Evolutionary conservation across 2,113 vertebrate species (phyloP).

Genomic region (Embiotoca jacksoni): DNA sequence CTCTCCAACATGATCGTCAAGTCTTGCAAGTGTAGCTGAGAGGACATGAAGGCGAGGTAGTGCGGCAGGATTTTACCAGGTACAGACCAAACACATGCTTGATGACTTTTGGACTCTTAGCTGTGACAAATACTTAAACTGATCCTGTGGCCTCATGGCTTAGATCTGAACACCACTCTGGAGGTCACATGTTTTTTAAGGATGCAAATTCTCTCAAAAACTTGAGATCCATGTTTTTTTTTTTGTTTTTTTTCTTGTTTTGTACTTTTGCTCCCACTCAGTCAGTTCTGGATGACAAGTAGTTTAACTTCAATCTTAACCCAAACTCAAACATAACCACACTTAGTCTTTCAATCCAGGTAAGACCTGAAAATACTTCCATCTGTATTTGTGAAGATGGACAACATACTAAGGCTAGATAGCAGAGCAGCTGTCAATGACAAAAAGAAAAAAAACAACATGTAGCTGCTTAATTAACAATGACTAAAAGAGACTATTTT

Average conservation of each 20-base stretch:
- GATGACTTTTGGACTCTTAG: slow-evolving; percentile 66
- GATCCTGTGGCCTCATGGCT: slow-evolving; percentile 53
- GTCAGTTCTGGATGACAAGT: slow-evolving; percentile 20
- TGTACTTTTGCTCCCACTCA: slow-evolving; percentile 4
- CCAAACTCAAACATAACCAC: slow-evolving; percentile 7
- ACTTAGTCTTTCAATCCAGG: slow-evolving; percentile 9
- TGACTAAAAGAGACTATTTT: slow-evolving; percentile 15
- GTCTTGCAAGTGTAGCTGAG: slow-evolving; percentile 97
- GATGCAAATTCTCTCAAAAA: slow-evolving; percentile 41
- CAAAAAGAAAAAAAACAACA: neutral
- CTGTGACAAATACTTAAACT: slow-evolving; percentile 69
- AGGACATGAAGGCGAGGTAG: slow-evolving; percentile 33
- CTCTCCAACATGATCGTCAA: slow-evolving; percentile 98
- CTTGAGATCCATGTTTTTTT: slow-evolving; percentile 29
- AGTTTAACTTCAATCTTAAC: slow-evolving; percentile 26
- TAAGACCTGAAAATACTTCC: slow-evolving; percentile 9
- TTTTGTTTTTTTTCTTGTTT: slow-evolving; percentile 2
- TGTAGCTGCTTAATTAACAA: slow-evolving; percentile 14
- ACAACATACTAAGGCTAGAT: slow-evolving; percentile 19
- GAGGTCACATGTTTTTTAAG: slow-evolving; percentile 47
- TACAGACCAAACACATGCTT: slow-evolving; percentile 55
- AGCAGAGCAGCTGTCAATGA: slow-evolving; percentile 12
- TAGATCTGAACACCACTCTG: slow-evolving; percentile 62
- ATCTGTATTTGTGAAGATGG: slow-evolving; percentile 33
- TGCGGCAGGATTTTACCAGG: slow-evolving; percentile 44